Evolutionary conservation across 1,140 invertebrate genomes (phyloP).

Genomic region (Panagrolaimus sp.): DNA sequence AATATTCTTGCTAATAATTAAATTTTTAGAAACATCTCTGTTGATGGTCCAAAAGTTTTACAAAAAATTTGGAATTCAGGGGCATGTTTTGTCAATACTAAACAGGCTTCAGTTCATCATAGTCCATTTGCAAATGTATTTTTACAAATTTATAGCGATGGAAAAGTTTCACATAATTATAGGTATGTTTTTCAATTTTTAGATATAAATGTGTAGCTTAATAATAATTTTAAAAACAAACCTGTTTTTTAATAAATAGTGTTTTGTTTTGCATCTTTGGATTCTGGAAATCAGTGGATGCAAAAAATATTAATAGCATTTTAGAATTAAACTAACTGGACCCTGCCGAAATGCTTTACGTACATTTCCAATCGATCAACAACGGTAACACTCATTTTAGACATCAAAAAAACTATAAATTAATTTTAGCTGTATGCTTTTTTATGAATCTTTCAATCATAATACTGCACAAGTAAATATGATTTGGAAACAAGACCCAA

Average conservation of each 20-base stretch:
- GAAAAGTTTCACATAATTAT: conserved; percentile 24
- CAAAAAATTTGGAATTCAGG: conserved; percentile 57
- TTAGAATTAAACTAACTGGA: conserved; percentile 58
- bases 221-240: too few species aligned
- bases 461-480: conserved; percentile 55
- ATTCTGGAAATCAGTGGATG: too few species aligned
- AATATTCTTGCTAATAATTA: conserved; percentile 6
- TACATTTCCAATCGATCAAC: conserved; percentile 58
- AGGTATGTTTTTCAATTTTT: conserved; percentile 7
- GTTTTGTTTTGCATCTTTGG: too few species aligned
- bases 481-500: conserved; percentile 55
- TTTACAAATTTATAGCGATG: conserved; percentile 44
- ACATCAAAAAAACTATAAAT: too few species aligned
- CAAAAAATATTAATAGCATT: neutral
- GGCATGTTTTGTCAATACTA: conserved; percentile 58
- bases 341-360: conserved; percentile 51
- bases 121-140: conserved; percentile 58
- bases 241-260: too few species aligned
- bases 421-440: conserved; percentile 45
- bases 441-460: conserved; percentile 59
- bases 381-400: conserved; percentile 22
- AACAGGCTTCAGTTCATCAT: conserved; percentile 52
- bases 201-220: too few species aligned
- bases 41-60: conserved; percentile 56
- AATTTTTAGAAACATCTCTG: conserved; percentile 54